Evolutionary conservation across 2,888 invertebrate species (phyloP), one percentile per base, ranked within the genome.

Genomic region (Melolontha melolontha): DNA sequence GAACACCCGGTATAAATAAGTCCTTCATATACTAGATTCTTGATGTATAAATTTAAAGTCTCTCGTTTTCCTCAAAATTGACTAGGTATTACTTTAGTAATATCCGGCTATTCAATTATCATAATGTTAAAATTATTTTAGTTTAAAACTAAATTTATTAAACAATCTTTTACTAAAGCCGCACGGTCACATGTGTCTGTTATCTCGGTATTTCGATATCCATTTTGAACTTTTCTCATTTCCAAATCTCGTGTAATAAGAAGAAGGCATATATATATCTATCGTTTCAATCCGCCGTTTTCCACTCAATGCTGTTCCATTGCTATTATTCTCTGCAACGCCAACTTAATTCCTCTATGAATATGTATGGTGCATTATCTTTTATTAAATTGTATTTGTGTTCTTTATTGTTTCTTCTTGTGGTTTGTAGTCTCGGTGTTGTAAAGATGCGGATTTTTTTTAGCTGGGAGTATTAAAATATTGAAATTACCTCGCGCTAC

Each of bases 301-400:
- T 59, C 59, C 29, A 29, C 16, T 59, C 47, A 47, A 47, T 57
- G 55, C 40, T 16, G 55, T 17, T 22, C 27, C 55, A 17, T 14
- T 57, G 55, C 40, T 41, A 42, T 17, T 12, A 12, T 47, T 11
- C 39, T 12, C 57, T 22, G 66, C 41, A 41, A 41, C 47, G 50
- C 51, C 55, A 68, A 64, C 69, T 78, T 79, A 79, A 80, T 79
- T 79, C 79, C 76, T 72, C 73, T 77, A 80, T 80, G 80, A 80
- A 80, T 80, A 80, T 80, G 79, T 79, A 79, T 79, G 78, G 75
- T 74, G 78, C 77, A 79, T 80, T 79, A 80, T 79, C 79, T 79
- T 76, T 75, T 77, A 80, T 80, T 79, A 78, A 79, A 79, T 80
- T 79, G 79, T 79, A 79, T 79, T 76, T 59, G 59, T 14, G 39